Evolutionary conservation across 2,888 invertebrate genomes (phyloP).

Genomic region (Drosophila setosimentum): DNA sequence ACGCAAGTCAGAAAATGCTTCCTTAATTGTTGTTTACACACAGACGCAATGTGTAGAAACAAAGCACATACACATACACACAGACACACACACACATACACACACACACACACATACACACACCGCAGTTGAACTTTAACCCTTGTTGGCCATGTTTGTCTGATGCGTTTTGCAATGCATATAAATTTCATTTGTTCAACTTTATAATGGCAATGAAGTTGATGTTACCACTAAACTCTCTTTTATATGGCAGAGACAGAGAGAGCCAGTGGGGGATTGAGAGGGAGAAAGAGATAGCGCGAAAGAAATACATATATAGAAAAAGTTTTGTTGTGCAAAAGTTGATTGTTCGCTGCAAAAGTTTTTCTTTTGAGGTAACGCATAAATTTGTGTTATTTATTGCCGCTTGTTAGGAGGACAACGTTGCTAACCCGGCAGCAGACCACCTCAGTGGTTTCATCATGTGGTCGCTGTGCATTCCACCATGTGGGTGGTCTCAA

Average conservation of each 20-base stretch:
- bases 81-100: neutral
- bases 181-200: conserved; percentile 76
- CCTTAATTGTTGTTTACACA: conserved; percentile 59
- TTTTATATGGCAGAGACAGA: neutral
- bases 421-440: neutral
- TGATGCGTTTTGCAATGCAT: conserved; percentile 72
- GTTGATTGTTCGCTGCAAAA: conserved; percentile 60
- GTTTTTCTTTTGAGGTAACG: conserved; percentile 59
- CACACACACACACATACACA: neutral
- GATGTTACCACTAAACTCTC: conserved; percentile 60
- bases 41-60: conserved; percentile 29
- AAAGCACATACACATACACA: conserved; percentile 7
- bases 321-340: conserved; percentile 57
- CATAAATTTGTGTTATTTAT: conserved; percentile 77
- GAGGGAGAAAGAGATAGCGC: conserved; percentile 34
- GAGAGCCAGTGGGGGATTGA: neutral
- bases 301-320: conserved; percentile 20
- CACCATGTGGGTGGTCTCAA: conserved; percentile 6
- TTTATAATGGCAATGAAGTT: conserved; percentile 77
- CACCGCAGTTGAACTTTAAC: neutral
- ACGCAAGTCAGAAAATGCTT: conserved; percentile 31
- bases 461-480: conserved; percentile 1
- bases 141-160: conserved; percentile 44
- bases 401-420: conserved; percentile 45
- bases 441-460: conserved; percentile 1